These are phyloP conservation scores for Amniataba percoides DNA, from an alignment of 2,797 vertebrate genomes.

Conservation along the genomic window DNA sequence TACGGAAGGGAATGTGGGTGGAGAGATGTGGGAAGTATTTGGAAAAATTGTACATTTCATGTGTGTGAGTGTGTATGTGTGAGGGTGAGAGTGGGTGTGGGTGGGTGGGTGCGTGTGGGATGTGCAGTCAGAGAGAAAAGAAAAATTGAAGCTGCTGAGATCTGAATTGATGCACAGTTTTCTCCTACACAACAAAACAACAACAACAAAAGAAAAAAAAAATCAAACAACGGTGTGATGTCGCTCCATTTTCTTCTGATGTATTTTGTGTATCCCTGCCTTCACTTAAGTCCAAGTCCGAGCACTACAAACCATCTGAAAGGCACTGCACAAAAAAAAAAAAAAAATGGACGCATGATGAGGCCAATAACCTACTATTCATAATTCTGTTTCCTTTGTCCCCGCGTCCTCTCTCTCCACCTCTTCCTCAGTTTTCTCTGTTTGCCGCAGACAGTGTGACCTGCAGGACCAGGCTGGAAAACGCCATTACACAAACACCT, in stretches of 20 bases:
- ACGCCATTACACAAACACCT: constrained; percentile 62
- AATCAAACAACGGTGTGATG: constrained; percentile 56
- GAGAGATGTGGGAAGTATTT: constrained; percentile 73
- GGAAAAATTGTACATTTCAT: constrained; percentile 54
- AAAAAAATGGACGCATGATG: constrained; percentile 50
- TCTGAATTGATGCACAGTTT: constrained; percentile 67
- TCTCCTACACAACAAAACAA: constrained; percentile 56
- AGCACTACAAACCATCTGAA: constrained; percentile 45
- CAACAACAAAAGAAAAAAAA: constrained; percentile 14
- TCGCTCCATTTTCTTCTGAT: constrained; percentile 17
- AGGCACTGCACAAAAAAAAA: constrained; percentile 53
- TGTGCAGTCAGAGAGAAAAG: constrained; percentile 55
- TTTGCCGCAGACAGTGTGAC: constrained; percentile 68
- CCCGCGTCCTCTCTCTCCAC: constrained; percentile 21
- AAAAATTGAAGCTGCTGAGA: constrained; percentile 60
- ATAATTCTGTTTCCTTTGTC: constrained; percentile 53
- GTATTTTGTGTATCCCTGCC: constrained; percentile 41
- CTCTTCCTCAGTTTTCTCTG: constrained; percentile 23
- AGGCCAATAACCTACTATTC: constrained; percentile 56
- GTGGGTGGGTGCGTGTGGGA: constrained; percentile 30
- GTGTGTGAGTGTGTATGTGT: constrained; percentile 7
- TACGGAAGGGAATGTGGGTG: constrained; percentile 73
- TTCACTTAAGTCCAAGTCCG: constrained; percentile 41
- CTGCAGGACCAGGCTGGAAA: constrained; percentile 56
- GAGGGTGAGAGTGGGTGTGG: constrained; percentile 4